Evolutionary conservation across 2,888 invertebrate genomes (phyloP).

Genomic region (Abrostola tripartita): DNA sequence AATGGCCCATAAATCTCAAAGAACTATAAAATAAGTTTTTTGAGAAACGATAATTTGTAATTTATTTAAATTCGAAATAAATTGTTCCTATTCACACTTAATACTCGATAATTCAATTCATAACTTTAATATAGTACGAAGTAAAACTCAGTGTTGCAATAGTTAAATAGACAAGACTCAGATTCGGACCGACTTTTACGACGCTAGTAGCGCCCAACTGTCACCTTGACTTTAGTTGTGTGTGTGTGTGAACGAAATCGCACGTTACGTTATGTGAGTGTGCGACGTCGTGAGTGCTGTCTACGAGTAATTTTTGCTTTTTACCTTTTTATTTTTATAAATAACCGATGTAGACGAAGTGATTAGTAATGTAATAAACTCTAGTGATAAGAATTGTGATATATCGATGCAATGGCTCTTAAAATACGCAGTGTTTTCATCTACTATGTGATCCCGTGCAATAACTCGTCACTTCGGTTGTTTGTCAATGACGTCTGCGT

Average conservation of each 20-base stretch:
- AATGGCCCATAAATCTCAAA: too few relatives aligned
- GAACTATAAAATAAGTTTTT: too few relatives aligned
- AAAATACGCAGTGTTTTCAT: constrained; percentile 84
- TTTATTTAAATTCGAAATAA: not conserved
- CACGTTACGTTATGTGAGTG: constrained; percentile 84
- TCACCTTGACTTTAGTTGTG: constrained; percentile 72
- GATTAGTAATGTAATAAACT: constrained; percentile 82
- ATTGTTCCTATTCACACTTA: constrained; percentile 20
- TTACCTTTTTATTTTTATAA: constrained; percentile 87
- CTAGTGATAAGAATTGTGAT: constrained; percentile 86
- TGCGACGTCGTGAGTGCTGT: constrained; percentile 87
- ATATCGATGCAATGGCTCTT: constrained; percentile 79
- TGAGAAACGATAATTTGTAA: too few relatives aligned
- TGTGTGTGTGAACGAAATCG: constrained; percentile 81
- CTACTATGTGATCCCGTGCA: constrained; percentile 85
- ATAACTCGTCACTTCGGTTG: constrained; percentile 87
- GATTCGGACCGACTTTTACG: constrained; percentile 58
- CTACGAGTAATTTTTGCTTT: constrained; percentile 86
- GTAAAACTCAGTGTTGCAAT: constrained; percentile 51
- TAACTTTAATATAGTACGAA: constrained; percentile 4
- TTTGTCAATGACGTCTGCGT: constrained; percentile 89
- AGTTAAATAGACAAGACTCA: constrained; percentile 30
- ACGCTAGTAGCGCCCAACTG: constrained; percentile 75
- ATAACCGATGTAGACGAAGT: constrained; percentile 80
- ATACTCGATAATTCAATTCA: not conserved